phyloP scores from a whole-genome alignment of 2,888 invertebrate species.

The Cyaniris semiargus region DNA sequence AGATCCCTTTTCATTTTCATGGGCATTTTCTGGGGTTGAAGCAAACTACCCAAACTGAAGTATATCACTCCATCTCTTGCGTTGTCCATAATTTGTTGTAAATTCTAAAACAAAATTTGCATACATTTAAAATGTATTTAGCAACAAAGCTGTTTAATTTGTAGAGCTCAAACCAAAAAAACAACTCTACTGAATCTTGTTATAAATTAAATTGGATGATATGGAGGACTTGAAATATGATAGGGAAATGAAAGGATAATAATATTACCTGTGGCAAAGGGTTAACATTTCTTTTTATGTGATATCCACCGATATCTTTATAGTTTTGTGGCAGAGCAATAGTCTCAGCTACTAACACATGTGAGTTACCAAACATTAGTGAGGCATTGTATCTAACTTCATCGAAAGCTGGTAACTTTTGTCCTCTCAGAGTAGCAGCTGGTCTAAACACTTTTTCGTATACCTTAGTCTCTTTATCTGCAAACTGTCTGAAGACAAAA shows the following conservation, averaged over 20 bases:
- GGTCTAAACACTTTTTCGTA: conserved; percentile 39
- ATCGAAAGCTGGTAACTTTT: conserved; percentile 47
- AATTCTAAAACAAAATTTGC: conserved; percentile 46
- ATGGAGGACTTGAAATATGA: not conserved
- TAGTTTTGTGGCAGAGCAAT: conserved; percentile 55
- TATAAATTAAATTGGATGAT: not conserved
- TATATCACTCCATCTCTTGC: conserved; percentile 61
- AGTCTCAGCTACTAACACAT: conserved; percentile 51
- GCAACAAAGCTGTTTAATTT: too few relatives aligned
- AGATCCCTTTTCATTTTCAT: conserved; percentile 47
- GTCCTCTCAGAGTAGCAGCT: conserved; percentile 45
- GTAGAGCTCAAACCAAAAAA: too few relatives aligned
- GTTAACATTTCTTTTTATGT: conserved; percentile 51
- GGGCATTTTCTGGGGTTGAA: conserved; percentile 54
- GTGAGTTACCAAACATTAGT: conserved; percentile 58
- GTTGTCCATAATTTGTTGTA: conserved; percentile 58
- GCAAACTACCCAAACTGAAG: conserved; percentile 65
- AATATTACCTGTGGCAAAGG: conserved; percentile 51
- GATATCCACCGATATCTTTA: conserved; percentile 58
- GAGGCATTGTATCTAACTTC: conserved; percentile 56
- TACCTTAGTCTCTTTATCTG: conserved; percentile 33
- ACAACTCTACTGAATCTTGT: too few relatives aligned
- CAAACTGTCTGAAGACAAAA: conserved; percentile 11
- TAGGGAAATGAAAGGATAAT: too few relatives aligned
- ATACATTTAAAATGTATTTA: too few relatives aligned